Evolutionary conservation across 1,140 invertebrate species (phyloP), one percentile per base, ranked within the genome.

Genomic region (Cryptotermes secundus): DNA sequence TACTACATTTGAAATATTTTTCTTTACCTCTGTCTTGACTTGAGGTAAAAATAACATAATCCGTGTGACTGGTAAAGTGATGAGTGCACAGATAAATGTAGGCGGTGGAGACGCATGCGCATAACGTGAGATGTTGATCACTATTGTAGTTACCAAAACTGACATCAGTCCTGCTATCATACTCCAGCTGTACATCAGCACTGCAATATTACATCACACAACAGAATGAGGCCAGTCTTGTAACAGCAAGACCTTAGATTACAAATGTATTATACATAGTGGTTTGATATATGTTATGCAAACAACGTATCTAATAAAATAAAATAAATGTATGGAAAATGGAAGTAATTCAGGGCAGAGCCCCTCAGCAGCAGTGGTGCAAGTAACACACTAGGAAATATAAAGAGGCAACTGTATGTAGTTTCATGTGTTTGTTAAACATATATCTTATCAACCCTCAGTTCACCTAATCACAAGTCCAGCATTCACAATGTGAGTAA

Each of bases 161-260:
- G 59, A 26, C 26, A 72, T 31, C 26, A 72, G 6, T 1, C 26
- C 59, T n/a, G 59, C 59, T 72, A n/a, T 31, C 59, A 72, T 72
- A 31, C 59, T 72, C 59, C 59, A 72, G 59, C 59, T 72, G n/a
- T 72, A 72, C 59, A 72, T 72, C 59, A n/a, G 26, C 26, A 72
- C 59, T 72, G 59, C 26, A 72, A 72, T 31, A 31, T 72, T n/a
- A n/a, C 26, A 59, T 59, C 24, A 59, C 59, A 72, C 59, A 49
- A 49, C 16, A 49, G 6, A 49, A 72, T 72, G 14, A 72, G 31
- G n/a, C n/a, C 2, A 72, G n/a, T 31, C 16, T n/a, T 65, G 9
- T 72, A n/a, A 9, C 16, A n/a, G 31, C 7, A n/a, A 10, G 4
- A 10, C 2, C n/a, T 31, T 31, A 31, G 9, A 72, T 7, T 72